Conservation (phyloP, 2,888 invertebrate species). For the Unio delphinus region DNA sequence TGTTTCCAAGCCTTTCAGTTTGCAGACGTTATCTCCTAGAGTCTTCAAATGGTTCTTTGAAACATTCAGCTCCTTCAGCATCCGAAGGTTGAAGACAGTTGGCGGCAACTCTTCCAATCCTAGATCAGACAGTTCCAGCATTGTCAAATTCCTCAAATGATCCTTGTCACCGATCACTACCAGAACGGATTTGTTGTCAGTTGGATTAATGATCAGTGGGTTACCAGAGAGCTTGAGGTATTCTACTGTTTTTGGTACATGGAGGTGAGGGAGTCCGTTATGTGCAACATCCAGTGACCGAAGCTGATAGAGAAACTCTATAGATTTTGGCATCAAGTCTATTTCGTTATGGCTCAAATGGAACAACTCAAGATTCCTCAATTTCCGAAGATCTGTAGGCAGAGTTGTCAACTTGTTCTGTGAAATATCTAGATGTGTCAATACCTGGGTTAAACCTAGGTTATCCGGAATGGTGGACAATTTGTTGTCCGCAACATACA, state of each 20-base stretch:
- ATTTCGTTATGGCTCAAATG: constrained; percentile 62
- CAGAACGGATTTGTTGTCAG: constrained; percentile 52
- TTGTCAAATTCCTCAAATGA: constrained; percentile 58
- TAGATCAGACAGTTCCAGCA: constrained; percentile 58
- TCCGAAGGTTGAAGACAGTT: constrained; percentile 58
- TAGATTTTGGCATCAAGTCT: constrained; percentile 56
- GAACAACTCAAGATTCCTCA: constrained; percentile 62
- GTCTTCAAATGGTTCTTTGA: constrained; percentile 61
- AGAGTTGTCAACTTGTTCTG: constrained; percentile 59
- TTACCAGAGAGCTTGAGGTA: constrained; percentile 61
- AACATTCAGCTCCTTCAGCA: constrained; percentile 60
- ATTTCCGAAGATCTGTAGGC: constrained; percentile 60
- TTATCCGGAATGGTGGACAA: constrained; percentile 54
- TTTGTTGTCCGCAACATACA: constrained; percentile 60
- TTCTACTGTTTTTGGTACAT: constrained; percentile 61
- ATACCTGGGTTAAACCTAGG: constrained; percentile 56
- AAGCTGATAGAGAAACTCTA: constrained; percentile 63
- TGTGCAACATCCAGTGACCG: constrained; percentile 57
- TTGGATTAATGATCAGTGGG: constrained; percentile 56
- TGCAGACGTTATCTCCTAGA: constrained; percentile 57
- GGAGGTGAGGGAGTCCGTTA: constrained; percentile 61
- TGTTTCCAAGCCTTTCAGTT: constrained; percentile 54
- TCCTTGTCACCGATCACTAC: constrained; percentile 64
- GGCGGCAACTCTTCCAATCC: constrained; percentile 64
- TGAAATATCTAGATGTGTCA: constrained; percentile 58